Evolutionary conservation across 1,140 invertebrate species (phyloP).

Genomic region (Calliopsis andreniformis): DNA sequence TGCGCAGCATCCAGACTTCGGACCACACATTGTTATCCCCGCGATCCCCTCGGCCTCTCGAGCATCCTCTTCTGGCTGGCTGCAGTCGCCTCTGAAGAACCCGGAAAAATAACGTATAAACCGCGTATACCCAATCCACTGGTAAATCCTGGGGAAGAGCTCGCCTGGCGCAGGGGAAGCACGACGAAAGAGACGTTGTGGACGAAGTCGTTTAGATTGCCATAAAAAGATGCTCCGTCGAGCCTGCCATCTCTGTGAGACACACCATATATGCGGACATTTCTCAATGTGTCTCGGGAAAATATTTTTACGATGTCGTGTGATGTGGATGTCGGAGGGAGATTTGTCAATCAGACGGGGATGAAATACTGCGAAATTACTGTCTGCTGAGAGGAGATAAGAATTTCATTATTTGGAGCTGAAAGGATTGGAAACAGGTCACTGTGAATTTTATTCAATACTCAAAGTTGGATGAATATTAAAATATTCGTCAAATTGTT

Average conservation of each 20-base stretch:
- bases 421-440: no score
- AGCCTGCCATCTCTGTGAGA: background rate
- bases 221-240: slow-evolving; percentile 50
- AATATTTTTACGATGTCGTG: background rate
- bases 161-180: background rate
- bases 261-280: slow-evolving; percentile 23
- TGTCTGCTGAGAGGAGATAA: no score
- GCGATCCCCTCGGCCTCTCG: slow-evolving; percentile 23
- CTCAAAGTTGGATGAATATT: no score
- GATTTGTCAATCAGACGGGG: background rate
- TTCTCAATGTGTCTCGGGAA: slow-evolving; percentile 29
- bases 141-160: slow-evolving; percentile 43
- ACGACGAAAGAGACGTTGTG: background rate
- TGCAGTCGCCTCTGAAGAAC: slow-evolving; percentile 26
- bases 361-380: no score
- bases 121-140: slow-evolving; percentile 61
- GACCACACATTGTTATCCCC: slow-evolving; percentile 43
- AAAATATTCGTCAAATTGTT: no score
- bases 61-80: background rate
- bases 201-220: slow-evolving; percentile 27
- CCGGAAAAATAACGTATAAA: slow-evolving; percentile 58
- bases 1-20: background rate
- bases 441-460: no score
- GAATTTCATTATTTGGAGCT: no score
- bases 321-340: background rate